Conservation (phyloP, 1,140 invertebrate genomes). For the Proctacanthus coquilletti region DNA sequence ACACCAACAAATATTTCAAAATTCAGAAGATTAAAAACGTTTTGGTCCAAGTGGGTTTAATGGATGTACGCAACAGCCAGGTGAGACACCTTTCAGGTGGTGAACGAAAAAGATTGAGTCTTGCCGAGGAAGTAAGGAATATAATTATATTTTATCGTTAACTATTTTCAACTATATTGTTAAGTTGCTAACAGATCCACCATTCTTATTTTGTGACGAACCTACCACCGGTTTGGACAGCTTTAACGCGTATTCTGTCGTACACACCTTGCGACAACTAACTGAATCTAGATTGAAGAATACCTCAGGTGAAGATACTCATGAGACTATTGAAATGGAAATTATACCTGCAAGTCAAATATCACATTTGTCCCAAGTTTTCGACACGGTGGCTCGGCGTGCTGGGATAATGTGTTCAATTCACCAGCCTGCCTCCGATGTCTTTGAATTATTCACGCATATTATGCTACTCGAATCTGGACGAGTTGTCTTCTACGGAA, state of each 20-base stretch:
- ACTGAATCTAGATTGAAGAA: constrained; percentile 11
- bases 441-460: constrained; percentile 68
- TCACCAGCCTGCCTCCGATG: constrained; percentile 74
- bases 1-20: constrained; percentile 28
- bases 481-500: constrained; percentile 66
- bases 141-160: constrained; percentile 2
- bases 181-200: constrained; percentile 56
- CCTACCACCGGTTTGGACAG: constrained; percentile 73
- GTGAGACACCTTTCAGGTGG: constrained; percentile 62
- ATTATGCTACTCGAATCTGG: constrained; percentile 64
- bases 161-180: too few relatives aligned
- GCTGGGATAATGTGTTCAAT: constrained; percentile 71
- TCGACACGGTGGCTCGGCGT: neutral
- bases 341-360: constrained; percentile 2
- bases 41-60: constrained; percentile 45
- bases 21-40: constrained; percentile 32
- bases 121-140: constrained; percentile 63
- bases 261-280: constrained; percentile 41
- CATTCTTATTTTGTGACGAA: constrained; percentile 66
- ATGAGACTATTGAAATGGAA: constrained; percentile 24
- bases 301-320: neutral
- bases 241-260: constrained; percentile 56
- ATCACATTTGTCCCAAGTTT: neutral
- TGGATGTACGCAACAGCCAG: constrained; percentile 47
- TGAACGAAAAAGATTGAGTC: constrained; percentile 68